Base-by-base conservation (phyloP, 2,888 invertebrate genomes). In the Latrodectus elegans region DNA sequence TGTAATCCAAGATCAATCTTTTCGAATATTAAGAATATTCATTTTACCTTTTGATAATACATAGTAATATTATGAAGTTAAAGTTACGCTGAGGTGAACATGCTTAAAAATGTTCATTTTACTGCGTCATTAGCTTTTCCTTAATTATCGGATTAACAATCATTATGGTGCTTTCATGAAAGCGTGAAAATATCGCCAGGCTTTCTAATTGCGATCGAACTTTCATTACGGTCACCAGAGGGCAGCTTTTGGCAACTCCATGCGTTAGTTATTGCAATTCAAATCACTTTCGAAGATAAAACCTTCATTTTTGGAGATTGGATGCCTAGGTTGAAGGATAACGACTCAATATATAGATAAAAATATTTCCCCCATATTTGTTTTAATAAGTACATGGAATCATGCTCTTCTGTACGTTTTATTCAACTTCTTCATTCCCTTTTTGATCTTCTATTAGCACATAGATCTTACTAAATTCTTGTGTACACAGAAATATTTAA, bases 121-220 rank as follows among this genome's bases (percentile, higher is more conserved):
- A 75, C 82, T 75, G 75, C 82, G 70, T 82, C 82, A 82, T 82
- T 82, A 82, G 82, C 75, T 75, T 60, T 75, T 68, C 75, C 75
- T 82, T 82, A 82, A 82, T 82, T 82, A 82, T 82, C 70, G 82
- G 82, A 82, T 82, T 82, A 82, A 65, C 70, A 75, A 75, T 82
- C 82, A 82, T 82, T 82, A 82, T 70, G 82, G 75, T 70, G 60
- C 75, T 82, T 82, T 82, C 52, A 70, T 74, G 60, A 68, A 75
- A 82, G 82, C 68, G 68, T 15, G 82, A 82, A 75, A 82, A 75
- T 17, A 22, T 75, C 75, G 60, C 15, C 75, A 68, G 82, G 68
- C 73, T 70, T 70, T 75, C 70, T 82, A 75, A 75, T 75, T 68
- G 60, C 82, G 68, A 82, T 82, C 75, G 82, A 82, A 79, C 76